Base-by-base conservation (phyloP, 2,797 vertebrate species). In the Melanotaenia pygmaea region DNA sequence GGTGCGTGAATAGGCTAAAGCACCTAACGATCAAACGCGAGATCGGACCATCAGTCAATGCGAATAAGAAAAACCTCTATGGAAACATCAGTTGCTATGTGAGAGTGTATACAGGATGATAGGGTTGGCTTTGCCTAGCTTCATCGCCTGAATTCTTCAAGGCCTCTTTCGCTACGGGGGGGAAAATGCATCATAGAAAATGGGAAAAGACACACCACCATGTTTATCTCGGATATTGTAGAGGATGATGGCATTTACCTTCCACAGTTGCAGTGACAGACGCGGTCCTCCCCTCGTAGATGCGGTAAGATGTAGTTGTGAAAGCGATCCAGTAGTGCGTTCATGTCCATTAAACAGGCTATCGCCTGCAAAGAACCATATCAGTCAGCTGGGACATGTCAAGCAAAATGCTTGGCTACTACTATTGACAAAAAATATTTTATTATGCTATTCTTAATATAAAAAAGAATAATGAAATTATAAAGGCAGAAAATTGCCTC, bases 291-390 rank as follows among this genome's bases (percentile, higher is more conserved):
- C 91, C 98, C 98, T 95, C 98, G 90, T 89, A 99, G 94, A 94
- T 99, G 98, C 92, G 98, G 98, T 94, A 99, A 91, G 95, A 99
- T 99, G 95, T 99, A 99, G 96, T 99, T 99, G 97, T 99, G 98
- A 95, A 99, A 99, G 91, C 98, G 97, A 93, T 99, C 98, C 96
- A 99, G 93, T 94, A 99, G 96, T 86, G 98, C 98, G 93, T 99
- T 99, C 98, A 99, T 99, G 96, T 99, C 98, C 97, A 99, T 98
- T 95, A 99, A 96, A 96, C 98, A 99, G 95, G 98, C 98, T 94
- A 99, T 98, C 94, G 98, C 98, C 98, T 99, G 96, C 93, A 97
- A 94, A 96, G 95, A 96, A 96, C 93, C 93, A 92, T 80, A 85
- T 86, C 87, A 89, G 89, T 94, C 92, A 95, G 91, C 90, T 90